Evolutionary conservation across 2,888 invertebrate genomes (phyloP).

Genomic region (Polietes domitor): DNA sequence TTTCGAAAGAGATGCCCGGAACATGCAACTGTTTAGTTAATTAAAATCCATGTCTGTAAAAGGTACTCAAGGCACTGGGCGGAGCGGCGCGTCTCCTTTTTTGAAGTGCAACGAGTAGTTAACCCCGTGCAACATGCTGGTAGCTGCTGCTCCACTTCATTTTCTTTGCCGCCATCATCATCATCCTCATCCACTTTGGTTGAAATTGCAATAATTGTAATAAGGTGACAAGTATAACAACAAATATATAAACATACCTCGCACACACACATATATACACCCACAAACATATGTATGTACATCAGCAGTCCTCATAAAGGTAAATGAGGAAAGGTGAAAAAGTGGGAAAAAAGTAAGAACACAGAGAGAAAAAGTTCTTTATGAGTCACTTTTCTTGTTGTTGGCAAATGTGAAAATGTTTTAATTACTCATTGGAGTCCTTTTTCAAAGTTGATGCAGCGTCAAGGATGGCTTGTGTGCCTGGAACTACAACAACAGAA

Average conservation of each 20-base stretch:
- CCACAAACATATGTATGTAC: neutral
- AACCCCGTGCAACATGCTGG: constrained; percentile 42
- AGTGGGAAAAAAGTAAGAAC: constrained; percentile 39
- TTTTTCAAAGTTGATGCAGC: constrained; percentile 65
- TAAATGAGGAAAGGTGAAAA: neutral
- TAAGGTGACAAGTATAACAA: constrained; percentile 59
- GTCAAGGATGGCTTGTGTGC: constrained; percentile 54
- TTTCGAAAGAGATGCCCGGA: neutral
- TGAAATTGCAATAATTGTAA: constrained; percentile 62
- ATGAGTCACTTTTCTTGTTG: constrained; percentile 67
- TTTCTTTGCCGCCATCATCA: neutral
- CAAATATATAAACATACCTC: constrained; percentile 36
- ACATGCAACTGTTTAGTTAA: constrained; percentile 57
- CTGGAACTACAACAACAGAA: constrained; percentile 44
- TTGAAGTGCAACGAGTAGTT: constrained; percentile 19
- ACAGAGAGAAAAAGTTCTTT: constrained; percentile 65
- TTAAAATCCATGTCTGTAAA: constrained; percentile 59
- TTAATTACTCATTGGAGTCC: constrained; percentile 78
- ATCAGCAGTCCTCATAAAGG: no score
- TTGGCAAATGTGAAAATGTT: constrained; percentile 74
- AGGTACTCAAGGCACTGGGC: constrained; percentile 44
- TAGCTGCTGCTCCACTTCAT: constrained; percentile 29
- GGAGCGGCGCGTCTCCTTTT: constrained; percentile 20
- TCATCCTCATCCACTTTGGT: constrained; percentile 24
- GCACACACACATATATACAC: neutral